These are phyloP conservation scores for Atopsyche davidsoni DNA, from an alignment of 1,140 invertebrate species.

Conservation along the genomic window DNA sequence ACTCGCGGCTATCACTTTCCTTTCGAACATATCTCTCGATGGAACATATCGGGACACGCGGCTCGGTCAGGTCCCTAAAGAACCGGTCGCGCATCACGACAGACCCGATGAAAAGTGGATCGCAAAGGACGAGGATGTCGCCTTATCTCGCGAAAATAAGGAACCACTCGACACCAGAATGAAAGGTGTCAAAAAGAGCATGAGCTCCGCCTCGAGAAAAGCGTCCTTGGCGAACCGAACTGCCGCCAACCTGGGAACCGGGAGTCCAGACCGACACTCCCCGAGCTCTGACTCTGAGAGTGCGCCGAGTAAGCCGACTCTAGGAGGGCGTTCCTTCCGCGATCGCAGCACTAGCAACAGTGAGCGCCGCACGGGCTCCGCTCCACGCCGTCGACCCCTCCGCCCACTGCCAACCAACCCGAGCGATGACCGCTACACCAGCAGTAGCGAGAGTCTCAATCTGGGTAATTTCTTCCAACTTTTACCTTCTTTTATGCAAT, in stretches of 20 bases:
- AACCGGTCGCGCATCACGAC: conserved; percentile 32
- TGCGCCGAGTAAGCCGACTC: conserved; percentile 37
- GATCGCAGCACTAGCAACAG: conserved; percentile 39
- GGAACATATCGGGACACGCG: conserved; percentile 82
- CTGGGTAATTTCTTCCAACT: no score
- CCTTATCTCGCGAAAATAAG: conserved; percentile 21
- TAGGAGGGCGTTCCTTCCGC: conserved; percentile 47
- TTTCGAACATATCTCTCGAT: conserved; percentile 91
- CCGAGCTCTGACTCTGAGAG: conserved; percentile 64
- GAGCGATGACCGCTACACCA: conserved; percentile 57
- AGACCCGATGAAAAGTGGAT: conserved; percentile 21
- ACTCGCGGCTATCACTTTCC: conserved; percentile 82
- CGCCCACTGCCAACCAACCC: conserved; percentile 34
- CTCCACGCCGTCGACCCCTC: conserved; percentile 42
- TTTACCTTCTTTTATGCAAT: no score
- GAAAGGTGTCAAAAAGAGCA: conserved; percentile 32
- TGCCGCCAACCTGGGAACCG: conserved; percentile 34
- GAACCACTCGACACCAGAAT: conserved; percentile 38
- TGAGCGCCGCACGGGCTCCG: conserved; percentile 47
- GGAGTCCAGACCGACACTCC: conserved; percentile 50
- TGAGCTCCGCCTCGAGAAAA: conserved; percentile 32
- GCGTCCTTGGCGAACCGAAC: conserved; percentile 37
- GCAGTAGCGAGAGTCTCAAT: conserved; percentile 66
- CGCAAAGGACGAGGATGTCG: not conserved
- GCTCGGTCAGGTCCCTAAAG: conserved; percentile 51